phyloP scores from a whole-genome alignment of 2,113 vertebrate species.

The Psittacus erithacus region DNA sequence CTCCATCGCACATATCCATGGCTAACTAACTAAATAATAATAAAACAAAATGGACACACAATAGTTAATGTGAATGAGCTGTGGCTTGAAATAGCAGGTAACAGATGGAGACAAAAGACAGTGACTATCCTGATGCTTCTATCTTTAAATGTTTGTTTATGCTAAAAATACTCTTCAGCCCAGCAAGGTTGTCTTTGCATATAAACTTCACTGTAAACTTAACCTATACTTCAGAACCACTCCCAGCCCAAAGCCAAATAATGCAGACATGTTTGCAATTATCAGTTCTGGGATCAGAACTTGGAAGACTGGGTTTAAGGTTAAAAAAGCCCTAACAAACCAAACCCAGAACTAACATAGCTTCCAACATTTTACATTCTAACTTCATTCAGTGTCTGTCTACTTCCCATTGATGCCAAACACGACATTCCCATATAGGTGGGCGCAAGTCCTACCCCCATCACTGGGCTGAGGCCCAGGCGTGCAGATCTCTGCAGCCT shows the following conservation, averaged over 20 bases:
- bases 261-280: not conserved
- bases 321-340: not conserved
- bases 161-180: conserved; percentile 61
- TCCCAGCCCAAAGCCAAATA: not conserved
- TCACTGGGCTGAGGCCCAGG: not conserved
- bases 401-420: not conserved
- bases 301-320: not conserved
- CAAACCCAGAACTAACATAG: not conserved
- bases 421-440: not conserved
- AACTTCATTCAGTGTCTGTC: not conserved
- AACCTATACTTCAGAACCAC: not conserved
- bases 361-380: not conserved
- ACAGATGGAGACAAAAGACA: conserved; percentile 65
- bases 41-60: not conserved
- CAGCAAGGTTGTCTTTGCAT: not conserved
- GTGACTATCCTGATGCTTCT: conserved; percentile 14
- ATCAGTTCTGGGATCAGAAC: not conserved
- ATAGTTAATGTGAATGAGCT: conserved; percentile 44
- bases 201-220: conserved; percentile 22
- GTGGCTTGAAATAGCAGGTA: conserved; percentile 46
- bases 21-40: not conserved
- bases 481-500: not conserved
- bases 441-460: not conserved
- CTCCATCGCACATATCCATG: not conserved
- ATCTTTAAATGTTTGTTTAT: conserved; percentile 69